Percentiles rank a stretch among this genome's conserved stretches.
phyloP scores from a whole-genome alignment of 2,113 vertebrate genomes.

The Percopsis transmontana region DNA sequence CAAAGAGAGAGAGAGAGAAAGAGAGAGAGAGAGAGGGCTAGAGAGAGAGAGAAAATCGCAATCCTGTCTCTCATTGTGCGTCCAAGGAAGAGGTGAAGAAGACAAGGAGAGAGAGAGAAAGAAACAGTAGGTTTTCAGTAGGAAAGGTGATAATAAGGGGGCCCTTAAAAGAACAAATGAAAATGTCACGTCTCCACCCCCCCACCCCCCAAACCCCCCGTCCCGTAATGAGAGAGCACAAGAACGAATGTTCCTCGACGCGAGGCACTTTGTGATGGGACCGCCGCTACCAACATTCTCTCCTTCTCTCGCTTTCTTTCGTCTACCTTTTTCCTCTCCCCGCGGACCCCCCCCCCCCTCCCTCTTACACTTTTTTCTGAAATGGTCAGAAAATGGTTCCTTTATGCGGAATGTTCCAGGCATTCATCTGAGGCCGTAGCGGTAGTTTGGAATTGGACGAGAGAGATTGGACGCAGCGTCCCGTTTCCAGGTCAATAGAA shows the following conservation, averaged over 20 bases:
- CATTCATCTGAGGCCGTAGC: conserved; percentile 61
- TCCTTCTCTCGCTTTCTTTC: conserved; percentile 11
- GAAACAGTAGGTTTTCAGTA: conserved; percentile 49
- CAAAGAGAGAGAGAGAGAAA: conserved; percentile 16
- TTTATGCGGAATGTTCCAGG: conserved; percentile 24
- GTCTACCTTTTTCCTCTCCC: conserved; percentile 11
- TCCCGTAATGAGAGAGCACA: conserved; percentile 62
- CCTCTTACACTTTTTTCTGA: neutral
- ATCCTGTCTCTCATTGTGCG: conserved; percentile 42
- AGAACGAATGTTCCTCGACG: conserved; percentile 65
- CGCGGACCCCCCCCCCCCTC: neutral
- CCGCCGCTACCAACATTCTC: conserved; percentile 15
- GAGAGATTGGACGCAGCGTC: conserved; percentile 33
- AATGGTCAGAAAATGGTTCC: conserved; percentile 13
- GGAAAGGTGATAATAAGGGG: conserved; percentile 77
- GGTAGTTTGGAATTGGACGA: conserved; percentile 10
- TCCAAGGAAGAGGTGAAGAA: conserved; percentile 9
- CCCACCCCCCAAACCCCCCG: conserved; percentile 4
- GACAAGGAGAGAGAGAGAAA: neutral
- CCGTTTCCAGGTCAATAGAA: conserved; percentile 50
- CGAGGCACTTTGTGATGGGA: conserved; percentile 44
- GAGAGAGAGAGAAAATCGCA: conserved; percentile 40
- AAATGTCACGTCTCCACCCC: conserved; percentile 61
- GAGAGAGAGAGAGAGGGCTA: neutral
- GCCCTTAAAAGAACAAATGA: conserved; percentile 75